Percentiles rank a stretch among this genome's conserved stretches.
Evolutionary conservation across 2,797 vertebrate species (phyloP).

Genomic region (Pipistrellus kuhlii): DNA sequence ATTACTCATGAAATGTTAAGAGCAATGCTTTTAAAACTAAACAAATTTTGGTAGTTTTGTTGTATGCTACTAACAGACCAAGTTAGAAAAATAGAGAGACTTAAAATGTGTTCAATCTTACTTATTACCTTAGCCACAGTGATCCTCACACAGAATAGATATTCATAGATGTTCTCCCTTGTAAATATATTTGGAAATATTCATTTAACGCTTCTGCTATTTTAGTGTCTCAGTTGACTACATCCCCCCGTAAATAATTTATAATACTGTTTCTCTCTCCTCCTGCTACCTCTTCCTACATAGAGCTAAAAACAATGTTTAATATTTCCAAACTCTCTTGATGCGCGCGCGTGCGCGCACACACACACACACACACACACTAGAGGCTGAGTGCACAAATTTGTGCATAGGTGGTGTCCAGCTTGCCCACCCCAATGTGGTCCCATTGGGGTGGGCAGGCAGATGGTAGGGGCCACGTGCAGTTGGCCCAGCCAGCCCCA

Average conservation of each 20-base stretch:
- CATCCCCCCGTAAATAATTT: constrained; percentile 47
- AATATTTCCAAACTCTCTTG: neutral
- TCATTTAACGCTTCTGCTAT: constrained; percentile 74
- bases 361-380: too few species aligned
- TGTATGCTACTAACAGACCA: neutral
- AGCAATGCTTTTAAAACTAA: neutral
- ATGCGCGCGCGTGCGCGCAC: too few species aligned
- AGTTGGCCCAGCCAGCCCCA: too few species aligned
- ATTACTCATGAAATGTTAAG: neutral
- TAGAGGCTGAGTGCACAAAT: too few species aligned
- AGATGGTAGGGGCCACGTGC: too few species aligned
- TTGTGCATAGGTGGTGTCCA: too few species aligned
- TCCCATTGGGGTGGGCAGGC: too few species aligned
- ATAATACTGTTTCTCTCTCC: neutral
- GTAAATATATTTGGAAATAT: constrained; percentile 65
- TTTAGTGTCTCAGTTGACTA: constrained; percentile 29
- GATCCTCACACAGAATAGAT: constrained; percentile 23
- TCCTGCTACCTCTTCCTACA: constrained; percentile 22
- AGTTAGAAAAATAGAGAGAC: constrained; percentile 17
- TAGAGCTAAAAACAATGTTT: neutral
- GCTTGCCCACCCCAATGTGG: too few species aligned
- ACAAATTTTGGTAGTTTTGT: neutral
- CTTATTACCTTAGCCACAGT: constrained; percentile 24
- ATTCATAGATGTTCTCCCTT: constrained; percentile 55
- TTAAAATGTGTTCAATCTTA: neutral